Evolutionary conservation across 1,140 invertebrate genomes (phyloP), one percentile per base, ranked within the genome.

Genomic region (Ceratina japonica): DNA sequence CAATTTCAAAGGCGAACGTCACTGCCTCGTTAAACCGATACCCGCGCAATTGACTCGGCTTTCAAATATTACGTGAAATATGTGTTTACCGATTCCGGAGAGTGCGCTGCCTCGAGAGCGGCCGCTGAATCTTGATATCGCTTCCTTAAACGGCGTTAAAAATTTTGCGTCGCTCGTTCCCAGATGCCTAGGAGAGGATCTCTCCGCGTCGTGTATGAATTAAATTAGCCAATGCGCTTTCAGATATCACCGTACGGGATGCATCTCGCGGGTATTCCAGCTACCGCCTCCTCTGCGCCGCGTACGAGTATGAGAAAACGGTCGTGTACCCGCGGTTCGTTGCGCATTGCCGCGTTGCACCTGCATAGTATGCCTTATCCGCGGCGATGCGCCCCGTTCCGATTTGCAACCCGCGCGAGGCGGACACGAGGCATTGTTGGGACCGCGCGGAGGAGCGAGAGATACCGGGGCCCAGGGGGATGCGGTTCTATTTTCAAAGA

Each of bases 261-360:
- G 70, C 62, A 27, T 65, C 31, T 65, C 62, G 10, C 12, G 20
- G 18, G n/a, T 64, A 64, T 78, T 49, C 27, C 70, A 24, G 44
- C 52, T 51, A 31, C 49, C 52, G 54, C 5, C 5, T 16, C 54
- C 51, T 16, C 51, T 16, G 54, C 4, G 3, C 22, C 22, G 27
- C 52, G 7, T 22, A 15, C 51, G 12, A 24, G 68, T 62, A 56
- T 61, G 64, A 27, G 49, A 76, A 64, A 65, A 64, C 81, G 63
- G 62, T 70, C 72, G 44, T 70, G 31, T 75, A 75, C 75, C 70
- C 73, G 76, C 62, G 58, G 70, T 74, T 79, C 73, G 76, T 79
- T 79, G 58, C 52, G 62, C 70, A 54, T 64, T 79, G 54, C 65
- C 18, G 71, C 77, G 65, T 75, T 74, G 64, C 76, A 73, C 62